phyloP scores from a whole-genome alignment of 2,113 vertebrate genomes.

The Hydropotes inermis region DNA sequence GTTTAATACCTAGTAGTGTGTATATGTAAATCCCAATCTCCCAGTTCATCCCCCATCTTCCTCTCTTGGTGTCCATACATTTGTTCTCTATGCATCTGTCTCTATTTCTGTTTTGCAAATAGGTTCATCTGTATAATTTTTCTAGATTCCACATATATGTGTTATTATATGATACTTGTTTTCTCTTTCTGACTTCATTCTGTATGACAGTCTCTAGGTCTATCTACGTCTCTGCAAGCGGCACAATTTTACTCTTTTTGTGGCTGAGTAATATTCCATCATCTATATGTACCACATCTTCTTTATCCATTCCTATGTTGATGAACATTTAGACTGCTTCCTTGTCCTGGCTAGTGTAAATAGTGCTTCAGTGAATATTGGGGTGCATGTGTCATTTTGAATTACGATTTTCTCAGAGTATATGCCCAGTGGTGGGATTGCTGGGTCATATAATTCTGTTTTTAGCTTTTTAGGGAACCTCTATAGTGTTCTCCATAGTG shows the following conservation, averaged over 20 bases:
- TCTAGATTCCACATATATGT: not conserved
- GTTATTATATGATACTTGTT: not conserved
- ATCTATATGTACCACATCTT: not conserved
- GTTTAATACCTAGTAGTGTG: not conserved
- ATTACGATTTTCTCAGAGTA: not conserved
- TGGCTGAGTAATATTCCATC: not conserved
- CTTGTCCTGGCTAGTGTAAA: not conserved
- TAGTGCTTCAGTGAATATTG: not conserved
- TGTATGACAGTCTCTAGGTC: not conserved
- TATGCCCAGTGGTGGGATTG: not conserved
- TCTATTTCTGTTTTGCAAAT: not conserved
- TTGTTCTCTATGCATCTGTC: not conserved
- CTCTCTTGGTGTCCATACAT: not conserved
- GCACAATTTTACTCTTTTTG: not conserved
- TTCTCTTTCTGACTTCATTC: not conserved
- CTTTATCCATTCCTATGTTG: not conserved
- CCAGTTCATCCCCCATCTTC: not conserved
- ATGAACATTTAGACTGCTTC: not conserved
- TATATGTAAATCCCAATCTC: not conserved
- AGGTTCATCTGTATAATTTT: not conserved
- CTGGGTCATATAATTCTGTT: not conserved
- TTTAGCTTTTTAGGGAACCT: not conserved
- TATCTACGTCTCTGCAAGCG: not conserved
- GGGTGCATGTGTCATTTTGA: not conserved
- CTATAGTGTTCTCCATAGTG: not conserved